Evolutionary conservation across 2,797 vertebrate genomes (phyloP).

Genomic region (Peromyscus eremicus): DNA sequence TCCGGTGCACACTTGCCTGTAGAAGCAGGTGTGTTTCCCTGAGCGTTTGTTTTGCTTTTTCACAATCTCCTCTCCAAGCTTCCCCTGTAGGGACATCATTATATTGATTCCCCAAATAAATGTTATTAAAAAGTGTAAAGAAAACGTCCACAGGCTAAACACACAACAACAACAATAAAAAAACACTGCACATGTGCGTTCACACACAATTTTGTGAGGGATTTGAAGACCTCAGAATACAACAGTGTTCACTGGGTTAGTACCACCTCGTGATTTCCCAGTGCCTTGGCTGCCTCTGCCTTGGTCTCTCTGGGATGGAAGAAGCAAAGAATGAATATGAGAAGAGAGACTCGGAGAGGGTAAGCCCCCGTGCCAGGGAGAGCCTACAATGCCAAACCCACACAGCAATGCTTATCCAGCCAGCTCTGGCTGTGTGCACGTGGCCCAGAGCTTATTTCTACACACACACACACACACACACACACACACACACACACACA

Average conservation of each 20-base stretch:
- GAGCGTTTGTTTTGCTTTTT: neutral
- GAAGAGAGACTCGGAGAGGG: too few relatives aligned
- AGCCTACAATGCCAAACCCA: too few relatives aligned
- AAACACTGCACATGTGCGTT: neutral
- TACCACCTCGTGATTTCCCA: neutral
- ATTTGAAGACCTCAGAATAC: neutral
- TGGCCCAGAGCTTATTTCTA: neutral
- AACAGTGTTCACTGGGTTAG: fast-evolving
- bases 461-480: too few relatives aligned
- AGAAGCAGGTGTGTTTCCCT: neutral
- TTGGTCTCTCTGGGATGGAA: neutral
- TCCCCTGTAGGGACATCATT: neutral
- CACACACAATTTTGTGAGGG: neutral
- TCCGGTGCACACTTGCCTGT: neutral
- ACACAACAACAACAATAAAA: neutral
- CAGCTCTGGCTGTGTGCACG: neutral
- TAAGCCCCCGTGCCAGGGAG: neutral
- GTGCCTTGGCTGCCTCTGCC: fast-evolving
- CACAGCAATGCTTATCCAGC: too few relatives aligned
- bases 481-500: too few relatives aligned
- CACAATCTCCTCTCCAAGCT: neutral
- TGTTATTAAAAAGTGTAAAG: neutral
- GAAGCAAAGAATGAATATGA: neutral
- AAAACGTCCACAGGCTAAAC: neutral
- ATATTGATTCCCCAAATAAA: neutral